Evolutionary conservation across 2,113 vertebrate genomes (phyloP), one percentile per base, ranked within the genome.

Genomic region (Ornithorhynchus anatinus): DNA sequence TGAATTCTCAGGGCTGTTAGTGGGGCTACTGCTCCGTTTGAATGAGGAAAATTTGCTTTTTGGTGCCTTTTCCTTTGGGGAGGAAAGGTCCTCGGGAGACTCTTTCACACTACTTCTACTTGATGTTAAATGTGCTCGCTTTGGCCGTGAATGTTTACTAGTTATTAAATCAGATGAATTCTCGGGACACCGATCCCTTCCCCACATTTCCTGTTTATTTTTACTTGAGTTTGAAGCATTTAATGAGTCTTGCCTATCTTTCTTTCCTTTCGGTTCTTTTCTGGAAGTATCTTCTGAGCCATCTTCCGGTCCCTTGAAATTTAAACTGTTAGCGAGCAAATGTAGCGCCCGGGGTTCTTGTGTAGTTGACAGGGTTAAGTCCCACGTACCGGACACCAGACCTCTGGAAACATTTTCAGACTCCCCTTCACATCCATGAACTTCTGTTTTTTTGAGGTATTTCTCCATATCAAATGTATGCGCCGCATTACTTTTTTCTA

Each of bases 401-500:
- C 53, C 23, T 73, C 73, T 88, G 38, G 66, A 37, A 58, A 71
- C 17, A 22, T 70, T 95, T 86, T 80, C 91, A 0, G 37, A 39
- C 5, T 83, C 73, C 64, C 44, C 84, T 61, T 92, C 91, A 45
- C 35, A 86, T 51, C 72, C 77, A n/a, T 79, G 85, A 5, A 91
- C 33, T 3, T 97, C 92, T 2, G 90, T 89, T 86, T 85, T 92
- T 81, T 89, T 94, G 42, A 98, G 90, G 64, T 98, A 98, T 86
- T 96, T 98, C 77, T 98, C 97, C 69, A 98, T 91, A 88, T 99
- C 94, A 72, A 96, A 92, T 22, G 43, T 65, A 62, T 74, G 89
- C 9, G 74, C 69, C 35, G 71, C 70, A 37, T 17, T 79, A 10
- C 67, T 91, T 74, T 84, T 91, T 74, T 96, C 94, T 40, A 87